Conservation (phyloP, 2,888 invertebrate genomes). For the Drosophila parthenogenetica region DNA sequence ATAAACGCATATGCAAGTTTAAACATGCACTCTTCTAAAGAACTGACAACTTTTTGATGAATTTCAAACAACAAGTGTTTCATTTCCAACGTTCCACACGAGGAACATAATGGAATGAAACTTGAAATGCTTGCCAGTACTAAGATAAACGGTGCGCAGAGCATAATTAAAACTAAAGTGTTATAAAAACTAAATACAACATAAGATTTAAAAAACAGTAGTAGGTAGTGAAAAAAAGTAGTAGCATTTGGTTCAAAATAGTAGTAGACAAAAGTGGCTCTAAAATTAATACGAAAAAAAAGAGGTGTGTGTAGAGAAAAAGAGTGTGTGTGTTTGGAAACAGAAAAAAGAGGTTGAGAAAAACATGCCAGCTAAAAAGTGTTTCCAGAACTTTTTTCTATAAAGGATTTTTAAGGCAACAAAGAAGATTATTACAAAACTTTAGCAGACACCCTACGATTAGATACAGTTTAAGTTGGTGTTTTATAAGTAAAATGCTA, state of each 20-base stretch:
- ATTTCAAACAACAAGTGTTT: neutral
- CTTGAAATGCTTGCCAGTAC: conserved; percentile 6
- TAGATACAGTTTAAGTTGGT: conserved; percentile 39
- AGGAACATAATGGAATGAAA: conserved; percentile 5
- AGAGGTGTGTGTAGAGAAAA: neutral
- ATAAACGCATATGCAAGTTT: conserved; percentile 2
- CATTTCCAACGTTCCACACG: neutral
- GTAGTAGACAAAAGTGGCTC: conserved; percentile 5
- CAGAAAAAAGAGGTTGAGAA: neutral
- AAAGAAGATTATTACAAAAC: conserved; percentile 35
- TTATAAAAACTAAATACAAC: conserved; percentile 1
- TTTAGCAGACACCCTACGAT: conserved; percentile 56
- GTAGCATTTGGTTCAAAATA: conserved; percentile 24
- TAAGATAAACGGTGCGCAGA: conserved; percentile 10
- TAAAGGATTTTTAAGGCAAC: neutral
- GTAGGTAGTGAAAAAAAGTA: conserved; percentile 7
- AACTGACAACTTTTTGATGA: conserved; percentile 15
- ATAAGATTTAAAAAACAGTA: neutral
- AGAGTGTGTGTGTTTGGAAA: conserved; percentile 11
- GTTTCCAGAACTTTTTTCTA: conserved; percentile 8
- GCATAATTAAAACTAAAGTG: conserved; percentile 26
- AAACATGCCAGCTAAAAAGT: conserved; percentile 35
- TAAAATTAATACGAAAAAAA: conserved; percentile 10
- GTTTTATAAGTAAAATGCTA: neutral
- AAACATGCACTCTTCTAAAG: conserved; percentile 16